Conservation (phyloP, 2,113 vertebrate genomes). For the Elephantulus edwardii region DNA sequence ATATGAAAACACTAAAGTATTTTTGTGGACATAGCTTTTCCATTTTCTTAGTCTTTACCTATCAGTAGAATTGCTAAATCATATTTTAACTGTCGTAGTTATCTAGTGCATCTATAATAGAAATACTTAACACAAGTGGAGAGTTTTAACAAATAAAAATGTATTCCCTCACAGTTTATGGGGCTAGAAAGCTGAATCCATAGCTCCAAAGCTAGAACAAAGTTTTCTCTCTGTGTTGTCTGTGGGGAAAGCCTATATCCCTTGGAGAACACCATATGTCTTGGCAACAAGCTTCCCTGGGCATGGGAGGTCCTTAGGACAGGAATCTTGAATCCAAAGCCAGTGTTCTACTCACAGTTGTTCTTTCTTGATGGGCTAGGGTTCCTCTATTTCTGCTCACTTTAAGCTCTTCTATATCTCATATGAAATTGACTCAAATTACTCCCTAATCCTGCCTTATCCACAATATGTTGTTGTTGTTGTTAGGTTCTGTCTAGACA, state of each 20-base stretch:
- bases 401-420: not conserved
- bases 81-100: not conserved
- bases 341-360: not conserved
- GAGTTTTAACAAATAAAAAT: not conserved
- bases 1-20: no score
- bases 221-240: not conserved
- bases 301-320: not conserved
- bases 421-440: not conserved
- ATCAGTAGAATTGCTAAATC: not conserved
- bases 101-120: not conserved
- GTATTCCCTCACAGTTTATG: not conserved
- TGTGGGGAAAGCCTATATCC: not conserved
- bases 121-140: no score
- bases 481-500: no score
- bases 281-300: not conserved
- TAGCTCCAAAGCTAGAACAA: no score
- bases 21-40: not conserved
- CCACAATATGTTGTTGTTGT: no score
- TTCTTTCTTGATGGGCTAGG: not conserved
- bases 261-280: not conserved
- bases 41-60: not conserved
- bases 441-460: no score
- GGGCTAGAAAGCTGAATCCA: not conserved
- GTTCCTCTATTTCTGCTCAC: not conserved
- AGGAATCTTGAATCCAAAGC: not conserved